A percentile compares a stretch with the other conserved stretches of the same genome.
phyloP scores from a whole-genome alignment of 2,888 invertebrate genomes.

The Syritta pipiens region DNA sequence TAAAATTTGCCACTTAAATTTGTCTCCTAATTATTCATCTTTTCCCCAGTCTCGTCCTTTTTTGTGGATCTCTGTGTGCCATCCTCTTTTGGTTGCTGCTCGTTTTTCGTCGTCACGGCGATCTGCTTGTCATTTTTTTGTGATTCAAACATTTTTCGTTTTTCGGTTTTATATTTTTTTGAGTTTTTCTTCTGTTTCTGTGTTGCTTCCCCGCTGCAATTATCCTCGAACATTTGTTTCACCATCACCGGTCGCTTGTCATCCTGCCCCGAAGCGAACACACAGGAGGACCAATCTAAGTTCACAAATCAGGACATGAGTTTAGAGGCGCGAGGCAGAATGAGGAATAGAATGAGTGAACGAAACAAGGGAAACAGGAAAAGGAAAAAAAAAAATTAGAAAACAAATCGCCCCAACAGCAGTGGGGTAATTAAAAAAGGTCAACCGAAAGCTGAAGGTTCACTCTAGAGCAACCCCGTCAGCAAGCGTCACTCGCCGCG shows the following conservation, averaged over 20 bases:
- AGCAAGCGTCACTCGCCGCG: conserved; percentile 23
- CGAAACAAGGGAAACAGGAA: background rate
- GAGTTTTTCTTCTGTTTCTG: conserved; percentile 9
- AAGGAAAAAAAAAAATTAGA: conserved; percentile 9
- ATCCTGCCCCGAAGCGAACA: conserved; percentile 45
- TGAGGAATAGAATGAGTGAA: background rate
- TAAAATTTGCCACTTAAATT: conserved; percentile 69
- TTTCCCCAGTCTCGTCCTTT: conserved; percentile 35
- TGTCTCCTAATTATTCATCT: conserved; percentile 68
- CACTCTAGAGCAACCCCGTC: conserved; percentile 15
- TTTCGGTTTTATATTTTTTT: too few species aligned
- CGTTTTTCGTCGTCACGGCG: conserved; percentile 33
- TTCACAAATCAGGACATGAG: conserved; percentile 58
- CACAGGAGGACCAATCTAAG: conserved; percentile 56
- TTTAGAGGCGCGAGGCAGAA: conserved; percentile 27
- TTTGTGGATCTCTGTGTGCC: too few species aligned
- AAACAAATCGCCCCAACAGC: conserved; percentile 43
- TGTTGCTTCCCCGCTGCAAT: conserved; percentile 5
- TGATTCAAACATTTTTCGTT: conserved; percentile 36
- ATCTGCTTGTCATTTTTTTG: conserved; percentile 34
- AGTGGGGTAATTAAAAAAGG: conserved; percentile 57
- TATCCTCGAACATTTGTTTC: conserved; percentile 53
- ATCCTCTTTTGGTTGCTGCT: conserved; percentile 26
- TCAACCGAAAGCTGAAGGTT: conserved; percentile 38
- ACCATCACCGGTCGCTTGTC: conserved; percentile 47